A percentile compares a stretch with the other conserved stretches of the same genome.
Evolutionary conservation across 2,797 vertebrate genomes (phyloP).

Genomic region (Harpagifer antarcticus): DNA sequence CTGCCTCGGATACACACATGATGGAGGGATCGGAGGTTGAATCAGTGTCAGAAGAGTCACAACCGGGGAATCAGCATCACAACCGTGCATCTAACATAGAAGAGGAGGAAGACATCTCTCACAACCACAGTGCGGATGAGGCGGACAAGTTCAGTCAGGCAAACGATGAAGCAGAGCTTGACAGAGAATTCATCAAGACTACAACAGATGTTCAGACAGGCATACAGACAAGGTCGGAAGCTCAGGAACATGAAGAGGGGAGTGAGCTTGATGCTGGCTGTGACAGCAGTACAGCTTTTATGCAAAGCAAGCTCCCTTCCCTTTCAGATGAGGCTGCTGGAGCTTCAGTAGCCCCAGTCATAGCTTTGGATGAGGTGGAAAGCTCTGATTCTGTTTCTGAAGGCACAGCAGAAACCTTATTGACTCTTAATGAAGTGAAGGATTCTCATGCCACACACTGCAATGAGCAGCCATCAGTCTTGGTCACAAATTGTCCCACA

Average conservation of each 20-base stretch:
- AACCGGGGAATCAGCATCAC: slow-evolving; percentile 32
- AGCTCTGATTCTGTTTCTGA: slow-evolving; percentile 59
- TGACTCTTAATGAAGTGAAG: slow-evolving; percentile 57
- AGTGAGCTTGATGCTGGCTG: slow-evolving; percentile 39
- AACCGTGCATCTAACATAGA: slow-evolving; percentile 25
- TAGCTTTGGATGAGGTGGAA: slow-evolving; percentile 49
- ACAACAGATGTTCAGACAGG: slow-evolving; percentile 32
- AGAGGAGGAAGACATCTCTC: slow-evolving; percentile 52
- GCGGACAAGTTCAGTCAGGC: slow-evolving; percentile 50
- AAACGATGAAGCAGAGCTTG: slow-evolving; percentile 49
- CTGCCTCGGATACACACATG: slow-evolving; percentile 43
- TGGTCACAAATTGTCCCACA: slow-evolving; percentile 39
- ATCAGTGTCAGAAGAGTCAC: slow-evolving; percentile 22
- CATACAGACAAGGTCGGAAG: slow-evolving; percentile 20
- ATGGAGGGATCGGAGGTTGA: slow-evolving; percentile 68
- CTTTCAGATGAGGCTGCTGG: slow-evolving; percentile 47
- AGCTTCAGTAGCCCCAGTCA: slow-evolving; percentile 25
- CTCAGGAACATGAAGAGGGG: slow-evolving; percentile 36
- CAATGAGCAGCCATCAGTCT: slow-evolving; percentile 40
- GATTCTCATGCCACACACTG: slow-evolving; percentile 24
- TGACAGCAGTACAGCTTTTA: slow-evolving; percentile 53
- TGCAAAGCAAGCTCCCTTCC: slow-evolving; percentile 39
- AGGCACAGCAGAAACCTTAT: slow-evolving; percentile 50
- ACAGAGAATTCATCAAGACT: slow-evolving; percentile 43
- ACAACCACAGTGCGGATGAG: slow-evolving; percentile 31